Evolutionary conservation across 2,888 invertebrate species (phyloP), one percentile per base, ranked within the genome.

Genomic region (Acanthosepion esculentum): DNA sequence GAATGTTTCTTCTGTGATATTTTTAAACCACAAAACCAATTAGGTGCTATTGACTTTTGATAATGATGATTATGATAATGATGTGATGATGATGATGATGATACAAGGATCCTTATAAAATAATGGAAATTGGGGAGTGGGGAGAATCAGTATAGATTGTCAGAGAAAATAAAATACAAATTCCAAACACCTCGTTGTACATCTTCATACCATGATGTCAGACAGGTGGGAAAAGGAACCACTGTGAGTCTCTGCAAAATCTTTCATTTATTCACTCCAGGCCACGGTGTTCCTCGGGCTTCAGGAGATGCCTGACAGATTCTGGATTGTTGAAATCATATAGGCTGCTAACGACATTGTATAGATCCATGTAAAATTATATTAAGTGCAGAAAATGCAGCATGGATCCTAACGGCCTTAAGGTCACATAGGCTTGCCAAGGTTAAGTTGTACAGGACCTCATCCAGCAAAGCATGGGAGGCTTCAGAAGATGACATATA

Each of bases 261-360:
- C 10, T 78, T n/a, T n/a, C 10, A 78, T 26, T 59, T 59, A 59
- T 59, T 59, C 59, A 15, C n/a, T 78, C 78, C 78, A 78, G 33
- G 12, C n/a, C 78, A n/a, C 12, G 78, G 78, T 12, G 33, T 78
- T n/a, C n/a, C 10, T 15, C n/a, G 23, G 78, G n/a, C n/a, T 12
- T 78, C 78, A n/a, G 15, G n/a, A n/a, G 78, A 78, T 78, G 78
- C 78, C n/a, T 15, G 78, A 15, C 15, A 12, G 33, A 78, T 33
- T 78, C 78, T 15, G n/a, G n/a, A 18, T 78, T 33, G 33, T 78
- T 78, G n/a, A 78, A 78, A 78, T 78, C n/a, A 78, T n/a, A 78
- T 78, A 78, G 78, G n/a, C 78, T 78, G 78, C 78, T 78, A 78
- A 78, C 78, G 78, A 78, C 78, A 78, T 78, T 78, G 78, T 78